Evolutionary conservation across 2,113 vertebrate species (phyloP), one percentile per base, ranked within the genome.

Genomic region (Hydrochoerus hydrochaeris): DNA sequence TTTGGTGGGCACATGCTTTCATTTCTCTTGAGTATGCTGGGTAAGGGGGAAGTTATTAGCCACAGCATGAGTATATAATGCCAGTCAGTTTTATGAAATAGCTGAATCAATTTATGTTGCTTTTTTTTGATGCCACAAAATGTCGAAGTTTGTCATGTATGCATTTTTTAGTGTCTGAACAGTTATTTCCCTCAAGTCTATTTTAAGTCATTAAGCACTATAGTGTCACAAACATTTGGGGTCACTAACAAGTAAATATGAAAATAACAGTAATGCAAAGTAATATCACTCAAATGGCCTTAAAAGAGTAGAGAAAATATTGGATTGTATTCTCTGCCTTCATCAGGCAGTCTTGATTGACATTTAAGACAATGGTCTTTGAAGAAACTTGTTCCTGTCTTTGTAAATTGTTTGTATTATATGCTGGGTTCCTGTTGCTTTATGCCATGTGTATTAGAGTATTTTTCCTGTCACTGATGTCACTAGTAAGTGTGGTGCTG

Each of bases 71-170:
- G 44, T 87, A 67, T 14, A 69, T 88, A 88, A 94, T 84, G 85
- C 19, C 20, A 60, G 77, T 62, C 10, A 52, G 22, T 91, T 91
- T 91, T 91, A 46, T 89, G 80, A 87, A 85, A 49, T 75, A 91
- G 44, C 26, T 46, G 10, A 49, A 77, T 28, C 35, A 82, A 82
- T 90, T 87, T 44, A 57, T 86, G 49, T 90, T 90, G 54, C 63
- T 89, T 97, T 92, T 92, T 94, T 97, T 87, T 82, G 28, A 90
- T 17, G 69, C 58, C 44, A 83, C 73, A 81, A 54, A 94, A 94
- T n/a, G 69, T 77, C 77, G 83, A 90, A 63, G 49, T 90, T 97
- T 96, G 52, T 90, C 67, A 87, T 75, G 4, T 89, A 58, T 94
- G 80, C 19, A 75, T 83, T 94, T 95, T 95, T 93, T 26, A 63